A percentile compares a stretch with the other conserved stretches of the same genome.
Conservation (phyloP, 2,888 invertebrate species). For the Pollenia amentaria region DNA sequence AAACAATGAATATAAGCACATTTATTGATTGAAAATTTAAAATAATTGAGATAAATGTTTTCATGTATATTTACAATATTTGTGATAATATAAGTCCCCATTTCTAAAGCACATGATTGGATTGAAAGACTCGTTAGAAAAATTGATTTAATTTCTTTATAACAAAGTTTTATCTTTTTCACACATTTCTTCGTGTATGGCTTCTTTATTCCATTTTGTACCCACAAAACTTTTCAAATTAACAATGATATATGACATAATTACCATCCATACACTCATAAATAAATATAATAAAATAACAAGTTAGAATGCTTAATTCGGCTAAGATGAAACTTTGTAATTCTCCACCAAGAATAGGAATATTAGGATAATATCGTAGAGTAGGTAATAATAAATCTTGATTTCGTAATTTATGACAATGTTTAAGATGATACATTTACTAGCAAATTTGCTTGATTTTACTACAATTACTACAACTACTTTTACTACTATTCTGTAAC, state of each 20-base stretch:
- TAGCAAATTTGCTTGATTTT: no score
- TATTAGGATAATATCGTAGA: no score
- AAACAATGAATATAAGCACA: conserved; percentile 50
- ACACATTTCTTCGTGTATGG: conserved; percentile 14
- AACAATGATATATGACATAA: conserved; percentile 50
- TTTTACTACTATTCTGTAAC: no score
- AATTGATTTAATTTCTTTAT: conserved; percentile 42
- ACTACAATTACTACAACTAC: no score
- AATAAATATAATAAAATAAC: no score
- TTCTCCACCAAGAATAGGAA: no score
- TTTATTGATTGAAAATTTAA: conserved; percentile 67
- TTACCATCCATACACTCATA: background rate
- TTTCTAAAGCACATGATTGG: no score
- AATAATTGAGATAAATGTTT: conserved; percentile 51
- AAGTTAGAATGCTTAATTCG: no score
- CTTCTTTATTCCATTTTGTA: conserved; percentile 30
- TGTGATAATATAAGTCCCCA: background rate
- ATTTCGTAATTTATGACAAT: no score
- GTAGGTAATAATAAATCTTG: no score
- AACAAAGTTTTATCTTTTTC: conserved; percentile 29
- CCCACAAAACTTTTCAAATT: conserved; percentile 64
- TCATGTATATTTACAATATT: background rate
- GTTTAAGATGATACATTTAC: no score
- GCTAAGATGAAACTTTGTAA: no score
- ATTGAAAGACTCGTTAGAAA: conserved; percentile 7